phyloP scores from a whole-genome alignment of 2,797 vertebrate species.

The Cyclura pinguis region DNA sequence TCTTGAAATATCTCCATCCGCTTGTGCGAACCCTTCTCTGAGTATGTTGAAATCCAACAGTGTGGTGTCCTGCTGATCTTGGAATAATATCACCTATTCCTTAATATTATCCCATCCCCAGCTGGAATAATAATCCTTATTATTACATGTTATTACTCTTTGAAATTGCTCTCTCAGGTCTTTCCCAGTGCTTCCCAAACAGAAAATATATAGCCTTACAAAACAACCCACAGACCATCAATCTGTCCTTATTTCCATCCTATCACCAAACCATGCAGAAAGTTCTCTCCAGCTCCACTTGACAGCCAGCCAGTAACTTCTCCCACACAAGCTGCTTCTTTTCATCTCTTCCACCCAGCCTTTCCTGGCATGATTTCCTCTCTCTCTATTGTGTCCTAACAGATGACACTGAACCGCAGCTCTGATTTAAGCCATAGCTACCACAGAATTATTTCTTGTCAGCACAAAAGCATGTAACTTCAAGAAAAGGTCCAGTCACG shows the following conservation, averaged over 20 bases:
- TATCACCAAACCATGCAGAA: slow-evolving; percentile 23
- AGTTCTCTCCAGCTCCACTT: slow-evolving; percentile 11
- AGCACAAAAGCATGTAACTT: slow-evolving; percentile 44
- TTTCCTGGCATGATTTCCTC: slow-evolving; percentile 7
- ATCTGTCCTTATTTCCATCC: slow-evolving; percentile 35
- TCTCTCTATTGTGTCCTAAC: slow-evolving; percentile 15
- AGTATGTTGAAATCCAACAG: not conserved
- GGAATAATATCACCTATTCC: slow-evolving; percentile 11
- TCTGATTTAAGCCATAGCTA: slow-evolving; percentile 19
- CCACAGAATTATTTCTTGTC: slow-evolving; percentile 50
- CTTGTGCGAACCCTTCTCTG: not conserved
- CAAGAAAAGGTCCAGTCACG: slow-evolving; percentile 15
- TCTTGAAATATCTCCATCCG: not conserved
- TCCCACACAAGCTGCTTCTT: not conserved
- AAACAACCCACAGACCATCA: slow-evolving; percentile 31
- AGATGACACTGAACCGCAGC: slow-evolving; percentile 11
- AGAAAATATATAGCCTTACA: slow-evolving; percentile 32
- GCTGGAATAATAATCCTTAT: slow-evolving; percentile 39
- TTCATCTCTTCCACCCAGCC: not conserved
- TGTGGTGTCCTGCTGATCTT: slow-evolving; percentile 22
- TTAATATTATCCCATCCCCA: slow-evolving; percentile 28
- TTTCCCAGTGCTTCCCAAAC: slow-evolving; percentile 2
- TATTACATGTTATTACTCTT: slow-evolving; percentile 32
- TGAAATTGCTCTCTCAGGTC: slow-evolving; percentile 25
- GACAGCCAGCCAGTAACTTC: slow-evolving; percentile 18